Evolutionary conservation across 2,888 invertebrate genomes (phyloP).

Genomic region (Adelphocoris suturalis): DNA sequence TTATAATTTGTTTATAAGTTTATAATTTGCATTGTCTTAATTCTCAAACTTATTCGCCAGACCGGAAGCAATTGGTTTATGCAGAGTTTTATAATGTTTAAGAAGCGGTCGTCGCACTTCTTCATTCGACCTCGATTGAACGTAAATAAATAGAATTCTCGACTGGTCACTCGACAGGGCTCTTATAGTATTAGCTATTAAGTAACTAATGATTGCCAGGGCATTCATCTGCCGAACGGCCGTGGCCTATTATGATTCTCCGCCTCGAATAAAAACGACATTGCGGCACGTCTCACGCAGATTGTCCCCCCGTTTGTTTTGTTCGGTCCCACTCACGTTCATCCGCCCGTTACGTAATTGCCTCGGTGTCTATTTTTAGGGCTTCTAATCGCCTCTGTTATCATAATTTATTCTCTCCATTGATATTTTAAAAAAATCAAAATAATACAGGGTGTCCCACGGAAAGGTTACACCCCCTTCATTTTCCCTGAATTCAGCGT

Average conservation of each 20-base stretch:
- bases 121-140: not conserved
- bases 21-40: too few relatives aligned
- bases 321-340: not conserved
- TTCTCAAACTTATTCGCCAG: too few relatives aligned
- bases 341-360: conserved; percentile 19
- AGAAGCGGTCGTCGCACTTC: too few relatives aligned
- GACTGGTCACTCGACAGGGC: not conserved
- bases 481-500: too few relatives aligned
- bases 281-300: conserved; percentile 32
- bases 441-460: too few relatives aligned
- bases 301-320: conserved; percentile 3
- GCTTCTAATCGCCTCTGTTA: not conserved
- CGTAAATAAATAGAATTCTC: not conserved
- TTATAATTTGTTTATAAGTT: too few relatives aligned
- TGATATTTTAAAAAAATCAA: too few relatives aligned
- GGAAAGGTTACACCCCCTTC: too few relatives aligned
- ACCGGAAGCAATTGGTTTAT: too few relatives aligned
- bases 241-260: conserved; percentile 20
- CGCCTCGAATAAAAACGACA: conserved; percentile 14
- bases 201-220: conserved; percentile 32
- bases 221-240: conserved; percentile 23
- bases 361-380: not conserved
- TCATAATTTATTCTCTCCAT: not conserved
- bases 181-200: not conserved
- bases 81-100: too few relatives aligned